Conservation (phyloP, 2,888 invertebrate genomes). For the Athalia rosae region DNA sequence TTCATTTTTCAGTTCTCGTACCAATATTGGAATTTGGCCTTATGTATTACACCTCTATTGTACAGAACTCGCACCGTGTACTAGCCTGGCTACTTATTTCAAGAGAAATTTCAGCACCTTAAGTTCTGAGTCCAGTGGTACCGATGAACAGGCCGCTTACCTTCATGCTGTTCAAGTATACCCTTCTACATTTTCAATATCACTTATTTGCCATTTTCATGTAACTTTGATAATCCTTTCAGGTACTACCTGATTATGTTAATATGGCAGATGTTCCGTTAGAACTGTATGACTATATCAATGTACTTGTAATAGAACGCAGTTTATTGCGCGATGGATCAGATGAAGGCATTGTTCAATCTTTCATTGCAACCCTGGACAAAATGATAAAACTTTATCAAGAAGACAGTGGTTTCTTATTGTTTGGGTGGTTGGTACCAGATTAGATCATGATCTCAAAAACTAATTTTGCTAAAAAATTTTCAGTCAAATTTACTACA, state of each 20-base stretch:
- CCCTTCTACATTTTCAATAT: not conserved
- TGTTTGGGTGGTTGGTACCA: constrained; percentile 58
- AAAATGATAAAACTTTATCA: constrained; percentile 58
- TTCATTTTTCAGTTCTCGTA: constrained; percentile 49
- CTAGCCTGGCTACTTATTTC: constrained; percentile 48
- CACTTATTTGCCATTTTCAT: not conserved
- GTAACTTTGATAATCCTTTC: constrained; percentile 37
- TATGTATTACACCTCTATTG: constrained; percentile 55
- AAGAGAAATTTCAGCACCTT: constrained; percentile 43
- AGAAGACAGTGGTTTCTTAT: constrained; percentile 54
- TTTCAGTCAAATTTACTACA: not conserved
- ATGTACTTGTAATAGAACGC: constrained; percentile 58
- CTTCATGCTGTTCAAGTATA: constrained; percentile 56
- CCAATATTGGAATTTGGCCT: constrained; percentile 55
- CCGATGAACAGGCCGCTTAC: constrained; percentile 43
- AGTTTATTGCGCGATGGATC: constrained; percentile 50
- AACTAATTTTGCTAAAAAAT: constrained; percentile 23
- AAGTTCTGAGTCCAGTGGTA: constrained; percentile 24
- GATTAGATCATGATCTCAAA: not conserved
- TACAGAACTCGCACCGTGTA: constrained; percentile 49
- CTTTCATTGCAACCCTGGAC: constrained; percentile 54
- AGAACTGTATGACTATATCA: constrained; percentile 53
- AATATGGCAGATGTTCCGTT: constrained; percentile 50
- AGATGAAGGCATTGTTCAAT: constrained; percentile 46
- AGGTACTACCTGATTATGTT: constrained; percentile 58